Percentiles rank a stretch among this genome's conserved stretches.
These are phyloP conservation scores for Peromyscus leucopus DNA, from an alignment of 2,113 vertebrate genomes.

Conservation along the genomic window DNA sequence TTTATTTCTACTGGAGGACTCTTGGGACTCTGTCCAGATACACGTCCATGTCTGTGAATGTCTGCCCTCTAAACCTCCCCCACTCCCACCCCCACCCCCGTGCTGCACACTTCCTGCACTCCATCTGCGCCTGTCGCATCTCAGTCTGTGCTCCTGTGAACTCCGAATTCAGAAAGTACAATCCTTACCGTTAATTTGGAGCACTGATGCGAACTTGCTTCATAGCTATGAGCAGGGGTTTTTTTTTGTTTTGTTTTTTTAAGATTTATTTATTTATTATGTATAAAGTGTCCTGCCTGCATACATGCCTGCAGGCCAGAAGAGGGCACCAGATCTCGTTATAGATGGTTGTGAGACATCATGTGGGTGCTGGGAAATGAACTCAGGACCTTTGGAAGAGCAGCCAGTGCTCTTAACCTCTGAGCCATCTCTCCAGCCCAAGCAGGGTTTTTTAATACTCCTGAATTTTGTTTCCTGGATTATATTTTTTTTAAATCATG, in stretches of 20 bases:
- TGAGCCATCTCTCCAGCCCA: no score
- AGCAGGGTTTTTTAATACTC: neutral
- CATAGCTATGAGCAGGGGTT: neutral
- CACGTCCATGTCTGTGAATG: constrained; percentile 40
- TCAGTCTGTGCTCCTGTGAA: constrained; percentile 23
- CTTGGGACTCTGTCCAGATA: neutral
- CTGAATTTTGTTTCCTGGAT: constrained; percentile 56
- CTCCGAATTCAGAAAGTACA: constrained; percentile 13
- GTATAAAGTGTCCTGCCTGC: no score
- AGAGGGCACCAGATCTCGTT: no score
- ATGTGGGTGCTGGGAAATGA: no score
- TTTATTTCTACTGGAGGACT: constrained; percentile 86
- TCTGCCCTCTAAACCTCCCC: neutral
- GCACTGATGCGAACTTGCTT: constrained; percentile 33
- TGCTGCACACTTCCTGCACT: neutral
- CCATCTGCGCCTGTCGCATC: constrained; percentile 55
- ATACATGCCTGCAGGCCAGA: no score
- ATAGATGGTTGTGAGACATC: no score
- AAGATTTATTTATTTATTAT: no score
- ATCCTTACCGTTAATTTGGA: neutral
- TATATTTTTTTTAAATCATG: constrained; percentile 23
- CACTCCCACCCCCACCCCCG: neutral
- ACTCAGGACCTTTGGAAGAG: no score
- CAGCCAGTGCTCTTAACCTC: no score
- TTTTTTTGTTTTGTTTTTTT: neutral